Evolutionary conservation across 2,888 invertebrate species (phyloP).

Genomic region (Cephus spinipes): DNA sequence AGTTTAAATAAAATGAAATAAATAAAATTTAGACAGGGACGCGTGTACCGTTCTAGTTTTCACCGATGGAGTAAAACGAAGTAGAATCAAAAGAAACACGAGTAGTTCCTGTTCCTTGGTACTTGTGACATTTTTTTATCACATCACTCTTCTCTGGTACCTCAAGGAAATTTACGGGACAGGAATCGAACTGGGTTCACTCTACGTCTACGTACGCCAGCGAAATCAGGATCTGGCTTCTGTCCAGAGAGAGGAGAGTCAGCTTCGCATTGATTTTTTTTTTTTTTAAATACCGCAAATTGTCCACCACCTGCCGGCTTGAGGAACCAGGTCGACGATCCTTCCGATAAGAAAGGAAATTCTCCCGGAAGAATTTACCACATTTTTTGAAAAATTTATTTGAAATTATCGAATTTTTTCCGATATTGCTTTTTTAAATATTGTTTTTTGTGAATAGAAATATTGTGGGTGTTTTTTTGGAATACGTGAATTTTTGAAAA

Average conservation of each 20-base stretch:
- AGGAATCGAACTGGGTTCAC: slow-evolving; percentile 26
- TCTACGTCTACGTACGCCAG: slow-evolving; percentile 10
- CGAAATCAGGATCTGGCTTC: slow-evolving; percentile 39
- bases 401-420: too few species aligned
- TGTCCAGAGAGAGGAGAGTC: slow-evolving; percentile 37
- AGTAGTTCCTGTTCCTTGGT: not conserved
- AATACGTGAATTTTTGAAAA: too few species aligned
- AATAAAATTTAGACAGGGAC: not conserved
- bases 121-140: not conserved
- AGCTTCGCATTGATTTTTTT: slow-evolving; percentile 39
- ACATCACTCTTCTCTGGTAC: not conserved
- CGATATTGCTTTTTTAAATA: too few species aligned
- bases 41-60: not conserved
- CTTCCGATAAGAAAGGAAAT: not conserved
- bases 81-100: not conserved
- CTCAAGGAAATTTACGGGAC: slow-evolving; percentile 31
- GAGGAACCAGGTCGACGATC: slow-evolving; percentile 17
- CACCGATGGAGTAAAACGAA: not conserved
- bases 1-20: not conserved
- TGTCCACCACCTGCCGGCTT: slow-evolving; percentile 22
- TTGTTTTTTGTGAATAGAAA: too few species aligned
- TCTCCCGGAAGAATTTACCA: not conserved
- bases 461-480: too few species aligned
- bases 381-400: too few species aligned
- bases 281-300: slow-evolving; percentile 39